Conservation (phyloP, 2,797 vertebrate genomes). For the Cyprinella venusta region DNA sequence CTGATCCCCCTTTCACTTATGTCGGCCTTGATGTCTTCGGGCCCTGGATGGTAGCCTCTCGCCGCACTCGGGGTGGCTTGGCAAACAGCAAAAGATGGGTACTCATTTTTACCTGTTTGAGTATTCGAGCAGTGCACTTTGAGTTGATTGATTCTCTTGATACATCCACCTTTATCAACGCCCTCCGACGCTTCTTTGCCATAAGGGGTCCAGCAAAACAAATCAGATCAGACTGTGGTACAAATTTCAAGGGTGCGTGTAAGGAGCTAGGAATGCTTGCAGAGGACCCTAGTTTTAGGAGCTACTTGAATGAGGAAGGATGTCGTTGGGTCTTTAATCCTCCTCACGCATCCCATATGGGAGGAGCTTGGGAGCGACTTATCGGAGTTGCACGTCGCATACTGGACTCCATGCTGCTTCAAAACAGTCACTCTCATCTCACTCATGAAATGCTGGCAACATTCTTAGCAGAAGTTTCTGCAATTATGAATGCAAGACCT, state of each 20-base stretch:
- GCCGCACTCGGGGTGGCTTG: neutral
- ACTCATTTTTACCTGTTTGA: slow-evolving; percentile 22
- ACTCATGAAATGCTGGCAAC: too few species aligned
- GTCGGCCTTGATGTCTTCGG: neutral
- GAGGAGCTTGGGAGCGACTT: too few species aligned
- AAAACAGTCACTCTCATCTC: too few species aligned
- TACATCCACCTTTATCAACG: neutral
- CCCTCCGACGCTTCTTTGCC: neutral
- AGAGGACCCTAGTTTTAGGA: neutral
- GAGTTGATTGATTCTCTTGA: slow-evolving; percentile 17
- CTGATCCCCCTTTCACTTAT: slow-evolving; percentile 16
- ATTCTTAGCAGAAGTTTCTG: too few species aligned
- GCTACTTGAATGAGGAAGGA: neutral
- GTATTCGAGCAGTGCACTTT: neutral
- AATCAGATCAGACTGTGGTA: neutral
- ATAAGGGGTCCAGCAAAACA: neutral
- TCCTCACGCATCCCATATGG: neutral
- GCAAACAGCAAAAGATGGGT: slow-evolving; percentile 14
- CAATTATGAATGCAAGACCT: too few species aligned
- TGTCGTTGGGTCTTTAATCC: neutral
- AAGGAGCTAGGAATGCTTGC: neutral
- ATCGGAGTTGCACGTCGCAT: too few species aligned
- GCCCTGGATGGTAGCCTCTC: neutral
- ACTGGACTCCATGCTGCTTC: too few species aligned
- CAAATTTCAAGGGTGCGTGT: neutral